Evolutionary conservation across 2,888 invertebrate species (phyloP).

Genomic region (Synergus japonicus): DNA sequence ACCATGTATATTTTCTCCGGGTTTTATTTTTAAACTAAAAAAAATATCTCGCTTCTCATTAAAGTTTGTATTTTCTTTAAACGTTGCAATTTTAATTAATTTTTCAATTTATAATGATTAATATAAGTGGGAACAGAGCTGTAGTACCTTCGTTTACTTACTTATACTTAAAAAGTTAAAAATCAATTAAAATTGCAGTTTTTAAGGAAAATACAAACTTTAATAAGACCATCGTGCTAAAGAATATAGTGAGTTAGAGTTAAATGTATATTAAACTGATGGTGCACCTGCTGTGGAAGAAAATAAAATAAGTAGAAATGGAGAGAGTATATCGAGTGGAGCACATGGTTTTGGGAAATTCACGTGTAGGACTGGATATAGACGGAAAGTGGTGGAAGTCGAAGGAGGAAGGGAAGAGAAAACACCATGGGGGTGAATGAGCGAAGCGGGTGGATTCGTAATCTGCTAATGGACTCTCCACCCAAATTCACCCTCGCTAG

Average conservation of each 20-base stretch:
- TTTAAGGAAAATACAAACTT: no score
- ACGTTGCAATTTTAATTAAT: no score
- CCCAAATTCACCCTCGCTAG: slow-evolving; percentile 55
- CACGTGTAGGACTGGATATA: slow-evolving; percentile 48
- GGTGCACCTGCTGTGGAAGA: neutral
- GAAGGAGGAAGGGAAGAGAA: slow-evolving; percentile 65
- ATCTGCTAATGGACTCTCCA: slow-evolving; percentile 76
- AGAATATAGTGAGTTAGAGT: neutral
- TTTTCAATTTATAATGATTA: no score
- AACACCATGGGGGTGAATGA: slow-evolving; percentile 71
- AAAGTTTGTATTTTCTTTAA: no score
- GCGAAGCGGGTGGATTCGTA: slow-evolving; percentile 73
- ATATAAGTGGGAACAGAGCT: no score
- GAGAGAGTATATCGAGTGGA: neutral
- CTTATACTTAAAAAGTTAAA: no score
- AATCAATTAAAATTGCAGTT: no score
- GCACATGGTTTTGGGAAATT: slow-evolving; percentile 39
- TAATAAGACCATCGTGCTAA: no score
- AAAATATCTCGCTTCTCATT: no score
- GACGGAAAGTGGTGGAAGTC: slow-evolving; percentile 62
- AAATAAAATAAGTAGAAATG: neutral
- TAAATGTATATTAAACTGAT: neutral
- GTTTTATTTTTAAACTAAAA: no score
- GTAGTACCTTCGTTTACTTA: no score
- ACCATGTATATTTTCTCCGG: no score